These are phyloP conservation scores for Phrynosoma blainvillii DNA, from an alignment of 2,113 vertebrate genomes.

Conservation along the genomic window DNA sequence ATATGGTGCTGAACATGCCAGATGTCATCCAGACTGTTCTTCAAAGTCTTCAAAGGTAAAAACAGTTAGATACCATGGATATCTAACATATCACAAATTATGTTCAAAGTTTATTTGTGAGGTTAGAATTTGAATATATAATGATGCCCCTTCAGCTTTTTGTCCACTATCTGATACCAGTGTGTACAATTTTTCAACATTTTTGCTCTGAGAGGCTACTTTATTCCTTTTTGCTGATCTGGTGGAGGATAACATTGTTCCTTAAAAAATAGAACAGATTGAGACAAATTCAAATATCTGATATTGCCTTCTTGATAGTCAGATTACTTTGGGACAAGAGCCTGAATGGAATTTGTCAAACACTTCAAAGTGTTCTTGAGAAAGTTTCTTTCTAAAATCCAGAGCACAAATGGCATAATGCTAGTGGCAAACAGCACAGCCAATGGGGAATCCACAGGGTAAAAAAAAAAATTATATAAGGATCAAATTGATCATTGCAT, in stretches of 20 bases:
- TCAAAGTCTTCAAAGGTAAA: neutral
- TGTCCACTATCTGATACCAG: neutral
- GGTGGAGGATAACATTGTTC: neutral
- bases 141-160: neutral
- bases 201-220: neutral
- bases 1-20: too few species aligned
- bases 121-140: constrained; percentile 9
- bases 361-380: neutral
- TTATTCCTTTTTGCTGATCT: neutral
- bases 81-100: constrained; percentile 10
- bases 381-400: constrained; percentile 20
- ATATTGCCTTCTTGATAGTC: neutral
- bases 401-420: neutral
- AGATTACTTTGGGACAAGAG: constrained; percentile 5
- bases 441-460: neutral
- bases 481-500: constrained; percentile 1
- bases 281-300: neutral
- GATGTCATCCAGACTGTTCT: too few species aligned
- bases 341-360: neutral
- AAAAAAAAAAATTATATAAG: constrained; percentile 32
- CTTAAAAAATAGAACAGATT: neutral
- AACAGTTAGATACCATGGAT: neutral
- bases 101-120: neutral
- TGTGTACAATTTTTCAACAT: neutral
- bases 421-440: neutral